phyloP scores from a whole-genome alignment of 2,113 vertebrate genomes.

The Progne subis region DNA sequence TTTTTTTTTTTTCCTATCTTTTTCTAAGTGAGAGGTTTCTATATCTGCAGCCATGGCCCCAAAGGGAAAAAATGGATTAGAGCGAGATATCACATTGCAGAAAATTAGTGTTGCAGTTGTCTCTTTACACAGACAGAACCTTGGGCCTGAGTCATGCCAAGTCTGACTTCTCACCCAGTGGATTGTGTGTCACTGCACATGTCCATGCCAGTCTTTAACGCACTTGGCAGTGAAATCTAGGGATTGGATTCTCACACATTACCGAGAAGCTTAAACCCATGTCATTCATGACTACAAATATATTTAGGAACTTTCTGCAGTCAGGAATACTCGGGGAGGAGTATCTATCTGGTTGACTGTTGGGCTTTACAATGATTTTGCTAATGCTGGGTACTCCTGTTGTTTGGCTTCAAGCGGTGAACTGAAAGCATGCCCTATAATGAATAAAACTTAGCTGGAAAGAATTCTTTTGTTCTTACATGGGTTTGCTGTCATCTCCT shows the following conservation, averaged over 20 bases:
- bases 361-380: background rate
- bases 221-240: background rate
- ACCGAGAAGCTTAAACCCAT: background rate
- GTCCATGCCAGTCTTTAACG: constrained; percentile 28
- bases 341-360: background rate
- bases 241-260: constrained; percentile 32
- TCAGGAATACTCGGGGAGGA: background rate
- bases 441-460: constrained; percentile 21
- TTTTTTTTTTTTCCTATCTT: background rate
- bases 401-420: constrained; percentile 22
- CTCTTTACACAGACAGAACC: background rate
- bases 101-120: constrained; percentile 21
- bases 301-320: background rate
- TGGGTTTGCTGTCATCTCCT: constrained; percentile 46
- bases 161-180: background rate
- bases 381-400: background rate
- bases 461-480: constrained; percentile 46
- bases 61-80: constrained; percentile 37
- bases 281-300: background rate
- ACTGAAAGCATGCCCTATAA: constrained; percentile 15
- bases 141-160: background rate
- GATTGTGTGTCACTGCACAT: background rate
- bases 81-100: constrained; percentile 20
- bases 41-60: background rate
- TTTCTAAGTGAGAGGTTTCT: background rate